Base-by-base conservation (phyloP, 2,888 invertebrate species). In the Oxyteleia sp. region DNA sequence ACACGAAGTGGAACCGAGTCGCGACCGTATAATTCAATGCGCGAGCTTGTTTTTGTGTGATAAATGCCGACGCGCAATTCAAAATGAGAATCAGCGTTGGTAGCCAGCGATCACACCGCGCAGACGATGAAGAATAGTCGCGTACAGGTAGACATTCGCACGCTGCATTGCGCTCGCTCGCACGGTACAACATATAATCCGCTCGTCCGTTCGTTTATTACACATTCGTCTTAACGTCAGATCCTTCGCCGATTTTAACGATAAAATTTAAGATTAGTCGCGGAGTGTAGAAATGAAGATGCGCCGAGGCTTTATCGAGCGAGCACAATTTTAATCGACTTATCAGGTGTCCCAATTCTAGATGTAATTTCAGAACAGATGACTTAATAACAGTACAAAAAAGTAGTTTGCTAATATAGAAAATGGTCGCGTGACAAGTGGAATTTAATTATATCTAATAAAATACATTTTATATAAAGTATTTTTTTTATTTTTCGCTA, bases 31-130 rank as follows among this genome's bases (percentile, higher is more conserved):
- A 82, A 85, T 82, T 84, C 86, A 80, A 43, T 35, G 38, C 45
- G 69, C 53, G 71, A 79, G 69, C 84, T 85, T 82, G 85, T 85
- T 85, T 79, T 75, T 69, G 76, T 75, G 71, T 85, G 84, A 85
- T 84, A 82, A 82, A 85, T 76, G 82, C 47, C 76, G 45, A 15
- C 75, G 74, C 64, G 72, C 76, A 69, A 84, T 75, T 80, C 82
- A 82, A 82, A 81, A 76, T 76, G 53, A 66, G 66, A 69, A 82
- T 84, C 71, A 64, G 26, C 72, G 32, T 32, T 61, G 61, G 74
- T 63, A 61, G 43, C 72, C 29, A 72, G 5, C 59, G 38, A 47
- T 41, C 15, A 15, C 16, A 26, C 4, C 13, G 45, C 13, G 26
- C 26, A 2, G 26, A 26, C 20, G 51, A 51, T 51, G 63, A 74